Evolutionary conservation across 2,888 invertebrate genomes (phyloP), one percentile per base, ranked within the genome.

Genomic region (Margaritifera margaritifera): DNA sequence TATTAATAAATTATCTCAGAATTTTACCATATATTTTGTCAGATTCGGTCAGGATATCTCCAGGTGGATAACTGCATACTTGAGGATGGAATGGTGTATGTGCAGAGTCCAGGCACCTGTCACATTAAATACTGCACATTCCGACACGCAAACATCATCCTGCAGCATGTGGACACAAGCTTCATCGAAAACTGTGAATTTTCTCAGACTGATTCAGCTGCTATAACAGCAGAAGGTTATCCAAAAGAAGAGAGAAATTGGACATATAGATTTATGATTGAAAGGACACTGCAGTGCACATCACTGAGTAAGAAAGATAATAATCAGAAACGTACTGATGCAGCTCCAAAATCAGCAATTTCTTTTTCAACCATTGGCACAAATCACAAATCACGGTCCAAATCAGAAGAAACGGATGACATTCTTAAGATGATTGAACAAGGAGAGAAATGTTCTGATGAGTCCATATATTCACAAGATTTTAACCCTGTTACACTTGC

Each of bases 41-140:
- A 87, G 87, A 81, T 86, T 6, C 70, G 80, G 42, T 75, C 77
- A 53, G 87, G 87, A 0, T 86, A 85, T 70, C 69, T 87, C 24
- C 87, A 87, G 71, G 79, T 87, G 22, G 87, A 87, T 72, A 86
- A 85, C 76, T 87, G 87, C 70, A 84, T 84, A 22, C 62, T 87
- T 60, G 87, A 84, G 68, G 87, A 84, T 70, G 87, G 88, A 4
- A 83, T 85, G 81, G 79, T 87, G 50, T 82, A 83, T 62, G 84
- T 82, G n/a, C 81, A 81, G 59, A 80, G 80, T 60, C 86, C 86
- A 11, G 86, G 81, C 24, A 80, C 85, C 1, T 75, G 82, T 55
- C 83, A 83, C 67, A 71, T 85, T 55, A 78, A 78, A 62, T 87
- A 85, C 73, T 86, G 84, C 66, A 82, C 84, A 31, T 84, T 87